phyloP scores from a whole-genome alignment of 1,140 invertebrate genomes.

The Brachionus sp. region DNA sequence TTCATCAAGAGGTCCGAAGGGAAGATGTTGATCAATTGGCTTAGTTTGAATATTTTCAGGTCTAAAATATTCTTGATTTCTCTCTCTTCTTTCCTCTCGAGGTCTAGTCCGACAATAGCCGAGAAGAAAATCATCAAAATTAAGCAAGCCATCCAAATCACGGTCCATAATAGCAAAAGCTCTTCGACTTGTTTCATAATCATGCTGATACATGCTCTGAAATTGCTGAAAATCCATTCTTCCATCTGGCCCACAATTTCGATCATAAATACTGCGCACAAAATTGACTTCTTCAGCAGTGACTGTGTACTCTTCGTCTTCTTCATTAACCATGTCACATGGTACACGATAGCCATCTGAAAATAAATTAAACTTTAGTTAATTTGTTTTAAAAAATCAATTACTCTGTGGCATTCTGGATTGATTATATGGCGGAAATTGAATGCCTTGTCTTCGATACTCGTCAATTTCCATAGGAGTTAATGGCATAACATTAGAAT shows the following conservation, averaged over 20 bases:
- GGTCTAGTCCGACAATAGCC: not conserved
- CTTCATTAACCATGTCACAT: not conserved
- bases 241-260: constrained; percentile 24
- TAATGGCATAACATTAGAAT: not conserved
- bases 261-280: not conserved
- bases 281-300: not conserved
- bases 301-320: constrained; percentile 13
- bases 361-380: not conserved
- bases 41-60: not conserved
- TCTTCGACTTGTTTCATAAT: not conserved
- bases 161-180: not conserved
- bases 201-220: not conserved
- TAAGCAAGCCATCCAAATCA: constrained; percentile 2
- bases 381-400: not conserved
- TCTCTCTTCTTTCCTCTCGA: not conserved
- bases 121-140: constrained; percentile 32
- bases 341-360: not conserved
- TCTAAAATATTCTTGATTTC: too few species aligned
- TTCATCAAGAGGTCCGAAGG: constrained; percentile 32
- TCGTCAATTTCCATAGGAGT: not conserved
- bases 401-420: not conserved
- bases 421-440: constrained; percentile 8
- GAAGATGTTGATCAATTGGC: not conserved
- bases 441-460: not conserved
- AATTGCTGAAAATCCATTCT: constrained; percentile 34